These are phyloP conservation scores for Camelus dromedarius DNA, from an alignment of 2,113 vertebrate species.

Conservation along the genomic window DNA sequence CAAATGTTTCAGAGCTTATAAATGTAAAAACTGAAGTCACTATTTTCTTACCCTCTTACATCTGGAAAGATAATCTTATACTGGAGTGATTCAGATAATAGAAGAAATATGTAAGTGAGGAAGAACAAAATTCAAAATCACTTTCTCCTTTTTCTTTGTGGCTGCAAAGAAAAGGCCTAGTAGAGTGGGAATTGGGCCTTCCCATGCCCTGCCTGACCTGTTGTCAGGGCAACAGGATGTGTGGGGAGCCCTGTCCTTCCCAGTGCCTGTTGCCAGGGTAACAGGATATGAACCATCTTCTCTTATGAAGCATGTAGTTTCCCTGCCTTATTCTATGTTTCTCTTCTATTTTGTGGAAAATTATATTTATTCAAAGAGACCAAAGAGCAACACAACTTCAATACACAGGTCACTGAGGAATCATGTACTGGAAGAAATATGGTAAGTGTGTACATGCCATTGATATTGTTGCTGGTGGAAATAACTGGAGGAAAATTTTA, in stretches of 20 bases:
- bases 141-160: constrained; percentile 46
- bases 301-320: constrained; percentile 59
- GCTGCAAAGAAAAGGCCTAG: constrained; percentile 48
- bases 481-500: constrained; percentile 22
- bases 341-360: constrained; percentile 6
- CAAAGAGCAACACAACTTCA: not conserved
- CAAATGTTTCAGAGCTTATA: constrained; percentile 42
- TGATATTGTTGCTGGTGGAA: not conserved
- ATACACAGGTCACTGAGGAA: not conserved
- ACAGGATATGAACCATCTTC: constrained; percentile 64
- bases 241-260: constrained; percentile 58
- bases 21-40: not conserved
- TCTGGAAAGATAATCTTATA: constrained; percentile 44
- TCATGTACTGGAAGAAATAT: not conserved
- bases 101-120: constrained; percentile 2
- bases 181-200: constrained; percentile 56
- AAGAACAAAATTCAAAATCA: not conserved
- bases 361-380: constrained; percentile 46
- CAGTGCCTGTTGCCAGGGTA: constrained; percentile 70
- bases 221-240: constrained; percentile 77
- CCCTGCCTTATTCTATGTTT: constrained; percentile 19
- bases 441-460: not conserved
- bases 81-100: constrained; percentile 5
- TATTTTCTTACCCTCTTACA: not conserved
- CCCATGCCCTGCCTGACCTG: constrained; percentile 69